Evolutionary conservation across 2,113 vertebrate species (phyloP).

Genomic region (Corydoras sp.): DNA sequence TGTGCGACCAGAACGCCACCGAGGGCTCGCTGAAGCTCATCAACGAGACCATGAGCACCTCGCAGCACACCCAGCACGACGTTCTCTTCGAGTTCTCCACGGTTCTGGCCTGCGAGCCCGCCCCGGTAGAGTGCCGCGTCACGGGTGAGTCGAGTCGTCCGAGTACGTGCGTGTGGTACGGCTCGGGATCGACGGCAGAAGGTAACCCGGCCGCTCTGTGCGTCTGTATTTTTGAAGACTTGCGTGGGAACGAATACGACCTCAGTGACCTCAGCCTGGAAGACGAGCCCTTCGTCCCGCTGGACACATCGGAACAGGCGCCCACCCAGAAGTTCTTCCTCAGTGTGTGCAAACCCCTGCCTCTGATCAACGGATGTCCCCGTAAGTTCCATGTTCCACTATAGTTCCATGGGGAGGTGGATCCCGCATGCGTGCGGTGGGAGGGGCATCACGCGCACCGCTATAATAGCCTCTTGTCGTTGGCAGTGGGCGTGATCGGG

Average conservation of each 20-base stretch:
- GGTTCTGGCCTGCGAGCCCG: constrained; percentile 77
- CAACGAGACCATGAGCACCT: constrained; percentile 69
- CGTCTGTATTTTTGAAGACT: not conserved
- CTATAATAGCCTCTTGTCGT: constrained; percentile 13
- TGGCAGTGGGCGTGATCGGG: constrained; percentile 77
- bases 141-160: constrained; percentile 60
- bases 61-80: constrained; percentile 58
- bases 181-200: too few relatives aligned
- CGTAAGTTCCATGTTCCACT: constrained; percentile 55
- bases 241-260: constrained; percentile 81
- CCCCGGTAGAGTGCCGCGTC: constrained; percentile 82
- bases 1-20: constrained; percentile 73
- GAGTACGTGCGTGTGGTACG: too few relatives aligned
- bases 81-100: constrained; percentile 86
- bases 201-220: too few relatives aligned
- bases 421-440: too few relatives aligned
- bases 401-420: too few relatives aligned
- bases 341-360: constrained; percentile 84
- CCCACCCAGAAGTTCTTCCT: constrained; percentile 76
- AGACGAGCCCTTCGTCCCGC: constrained; percentile 72
- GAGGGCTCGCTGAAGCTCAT: constrained; percentile 65
- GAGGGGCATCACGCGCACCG: too few relatives aligned
- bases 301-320: constrained; percentile 67
- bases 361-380: constrained; percentile 65
- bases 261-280: constrained; percentile 76